phyloP scores from a whole-genome alignment of 2,888 invertebrate genomes.

The Prenolepis imparis region DNA sequence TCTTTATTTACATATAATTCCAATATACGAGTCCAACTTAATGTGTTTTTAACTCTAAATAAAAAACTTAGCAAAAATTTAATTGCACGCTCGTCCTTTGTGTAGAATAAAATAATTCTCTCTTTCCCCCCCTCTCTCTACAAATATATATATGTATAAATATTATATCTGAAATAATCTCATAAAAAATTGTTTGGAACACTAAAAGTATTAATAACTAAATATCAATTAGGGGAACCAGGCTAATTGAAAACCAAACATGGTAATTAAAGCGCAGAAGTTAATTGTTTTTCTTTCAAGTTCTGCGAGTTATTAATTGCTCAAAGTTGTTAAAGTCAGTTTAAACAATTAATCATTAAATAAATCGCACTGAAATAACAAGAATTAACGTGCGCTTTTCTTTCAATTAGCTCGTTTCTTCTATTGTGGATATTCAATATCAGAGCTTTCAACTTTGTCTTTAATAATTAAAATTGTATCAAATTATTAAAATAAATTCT shows the following conservation, averaged over 20 bases:
- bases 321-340: not conserved
- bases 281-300: not conserved
- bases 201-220: not conserved
- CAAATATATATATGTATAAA: too few relatives aligned
- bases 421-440: not conserved
- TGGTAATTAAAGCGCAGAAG: not conserved
- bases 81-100: not conserved
- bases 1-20: not conserved
- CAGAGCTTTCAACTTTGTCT: not conserved
- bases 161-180: not conserved
- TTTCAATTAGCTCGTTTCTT: not conserved
- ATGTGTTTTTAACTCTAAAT: not conserved
- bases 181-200: not conserved
- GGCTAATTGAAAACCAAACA: not conserved
- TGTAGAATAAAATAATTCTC: too few relatives aligned
- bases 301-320: not conserved
- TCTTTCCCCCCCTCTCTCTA: not conserved
- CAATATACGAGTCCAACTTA: not conserved
- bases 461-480: not conserved
- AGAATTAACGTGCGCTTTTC: not conserved
- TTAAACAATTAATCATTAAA: not conserved
- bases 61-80: not conserved
- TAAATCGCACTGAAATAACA: not conserved
- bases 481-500: not conserved
- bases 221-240: not conserved